Evolutionary conservation across 2,888 invertebrate species (phyloP).

Genomic region (Polydesmus complanatus): DNA sequence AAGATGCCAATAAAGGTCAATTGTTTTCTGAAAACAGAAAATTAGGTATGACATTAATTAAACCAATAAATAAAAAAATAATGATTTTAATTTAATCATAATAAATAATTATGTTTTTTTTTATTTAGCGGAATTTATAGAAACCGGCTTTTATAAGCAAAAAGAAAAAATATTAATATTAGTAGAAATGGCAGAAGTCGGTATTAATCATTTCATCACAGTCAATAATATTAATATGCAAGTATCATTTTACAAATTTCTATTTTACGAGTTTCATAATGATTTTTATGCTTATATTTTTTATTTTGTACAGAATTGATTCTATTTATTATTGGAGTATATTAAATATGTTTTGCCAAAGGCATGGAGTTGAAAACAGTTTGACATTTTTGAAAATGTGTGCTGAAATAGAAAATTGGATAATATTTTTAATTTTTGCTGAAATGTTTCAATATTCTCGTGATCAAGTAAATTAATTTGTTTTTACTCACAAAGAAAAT

Average conservation of each 20-base stretch:
- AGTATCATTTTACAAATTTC: too few relatives aligned
- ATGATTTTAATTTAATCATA: too few relatives aligned
- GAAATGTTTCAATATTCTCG: slow-evolving; percentile 6
- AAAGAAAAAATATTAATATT: neutral
- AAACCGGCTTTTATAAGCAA: neutral
- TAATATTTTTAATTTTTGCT: slow-evolving; percentile 7
- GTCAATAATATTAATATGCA: too few relatives aligned
- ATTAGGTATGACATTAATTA: too few relatives aligned
- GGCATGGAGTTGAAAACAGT: neutral
- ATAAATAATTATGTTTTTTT: neutral
- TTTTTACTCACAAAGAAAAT: neutral
- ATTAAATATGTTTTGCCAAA: slow-evolving; percentile 1
- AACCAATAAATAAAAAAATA: too few relatives aligned
- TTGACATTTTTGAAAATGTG: neutral
- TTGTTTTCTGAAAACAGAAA: too few relatives aligned
- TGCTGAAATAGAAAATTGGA: slow-evolving; percentile 1
- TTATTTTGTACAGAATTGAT: neutral
- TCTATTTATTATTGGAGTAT: neutral
- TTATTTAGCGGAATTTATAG: neutral
- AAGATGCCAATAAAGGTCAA: too few relatives aligned
- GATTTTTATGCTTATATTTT: too few relatives aligned
- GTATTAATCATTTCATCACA: too few relatives aligned
- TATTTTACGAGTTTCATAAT: too few relatives aligned
- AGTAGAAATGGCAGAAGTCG: neutral
- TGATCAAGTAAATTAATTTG: neutral